Evolutionary conservation across 2,888 invertebrate species (phyloP), one percentile per base, ranked within the genome.

Genomic region (Teinopalpus imperialis): DNA sequence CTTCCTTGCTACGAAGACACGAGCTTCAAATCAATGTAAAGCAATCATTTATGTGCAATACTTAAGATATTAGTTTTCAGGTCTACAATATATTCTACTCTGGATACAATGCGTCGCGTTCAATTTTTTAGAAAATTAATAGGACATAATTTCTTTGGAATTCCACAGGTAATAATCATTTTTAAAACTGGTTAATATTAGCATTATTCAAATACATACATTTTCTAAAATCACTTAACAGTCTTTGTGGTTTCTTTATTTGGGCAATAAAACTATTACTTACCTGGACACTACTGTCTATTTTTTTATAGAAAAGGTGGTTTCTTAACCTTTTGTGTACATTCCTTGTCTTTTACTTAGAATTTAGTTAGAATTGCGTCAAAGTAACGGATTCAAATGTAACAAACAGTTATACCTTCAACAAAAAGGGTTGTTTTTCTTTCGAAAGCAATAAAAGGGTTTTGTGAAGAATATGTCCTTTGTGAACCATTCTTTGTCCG

Each of bases 381-480:
- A 78, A 79, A 69, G 68, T 81, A 85, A 81, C 78, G 74, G 79
- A 60, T 58, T 61, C 57, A 56, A 48, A 51, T 54, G 50, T 60
- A 66, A 73, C 73, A 76, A 81, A 79, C 71, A 68, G 71, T 75
- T 59, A 57, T 59, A 40, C 27, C 39, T 68, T 76, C 66, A 78
- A 82, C 73, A 63, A 70, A 47, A 82, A 86, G 85, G 83, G 86
- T 86, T 85, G 82, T 77, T 81, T 77, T 78, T 80, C 75, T 79
- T 76, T 65, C 65, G 49, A 72, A 69, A 58, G 63, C 58, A 69
- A 77, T 80, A 74, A 81, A 81, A 77, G 83, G 79, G 78, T 85
- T 81, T 75, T 69, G 23, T 68, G 69, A 67, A 69, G 66, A 64
- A 64, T 69, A 56, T 55, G 57, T 63, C 49, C 57, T 75, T 81